Evolutionary conservation across 2,797 vertebrate species (phyloP).

Genomic region (Propithecus perrieri): DNA sequence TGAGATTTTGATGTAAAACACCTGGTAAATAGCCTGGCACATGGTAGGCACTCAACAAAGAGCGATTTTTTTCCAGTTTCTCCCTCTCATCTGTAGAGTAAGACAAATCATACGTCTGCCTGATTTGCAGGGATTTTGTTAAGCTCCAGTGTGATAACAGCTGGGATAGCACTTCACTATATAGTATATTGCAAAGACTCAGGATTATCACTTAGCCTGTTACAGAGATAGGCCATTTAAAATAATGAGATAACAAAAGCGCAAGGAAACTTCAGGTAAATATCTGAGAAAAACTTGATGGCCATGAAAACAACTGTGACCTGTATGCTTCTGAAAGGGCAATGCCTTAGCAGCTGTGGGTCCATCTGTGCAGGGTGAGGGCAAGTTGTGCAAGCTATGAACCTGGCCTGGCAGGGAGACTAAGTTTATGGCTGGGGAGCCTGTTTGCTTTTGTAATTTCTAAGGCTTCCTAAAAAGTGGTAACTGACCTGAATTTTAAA

Average conservation of each 20-base stretch:
- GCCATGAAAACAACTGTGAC: not conserved
- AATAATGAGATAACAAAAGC: not conserved
- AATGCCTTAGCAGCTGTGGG: not conserved
- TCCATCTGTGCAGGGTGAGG: not conserved
- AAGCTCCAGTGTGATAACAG: not conserved
- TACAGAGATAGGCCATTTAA: not conserved
- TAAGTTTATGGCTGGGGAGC: not conserved
- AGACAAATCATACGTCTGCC: not conserved
- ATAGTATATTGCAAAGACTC: not conserved
- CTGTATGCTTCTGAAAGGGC: not conserved
- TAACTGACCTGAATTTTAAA: slow-evolving; percentile 39
- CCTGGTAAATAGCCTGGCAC: not conserved
- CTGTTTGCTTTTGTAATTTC: not conserved
- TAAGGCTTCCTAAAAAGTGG: not conserved
- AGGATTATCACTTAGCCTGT: not conserved
- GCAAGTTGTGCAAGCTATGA: not conserved
- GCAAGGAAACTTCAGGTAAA: not conserved
- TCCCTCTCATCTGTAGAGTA: not conserved
- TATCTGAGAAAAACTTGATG: not conserved
- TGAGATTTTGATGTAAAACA: not conserved
- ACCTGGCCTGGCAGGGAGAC: not conserved
- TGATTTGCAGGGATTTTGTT: not conserved
- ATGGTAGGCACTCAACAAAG: too few relatives aligned
- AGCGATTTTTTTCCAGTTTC: not conserved
- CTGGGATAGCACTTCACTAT: not conserved